Conservation (phyloP, 2,113 vertebrate species). For the Cavia aperea region DNA sequence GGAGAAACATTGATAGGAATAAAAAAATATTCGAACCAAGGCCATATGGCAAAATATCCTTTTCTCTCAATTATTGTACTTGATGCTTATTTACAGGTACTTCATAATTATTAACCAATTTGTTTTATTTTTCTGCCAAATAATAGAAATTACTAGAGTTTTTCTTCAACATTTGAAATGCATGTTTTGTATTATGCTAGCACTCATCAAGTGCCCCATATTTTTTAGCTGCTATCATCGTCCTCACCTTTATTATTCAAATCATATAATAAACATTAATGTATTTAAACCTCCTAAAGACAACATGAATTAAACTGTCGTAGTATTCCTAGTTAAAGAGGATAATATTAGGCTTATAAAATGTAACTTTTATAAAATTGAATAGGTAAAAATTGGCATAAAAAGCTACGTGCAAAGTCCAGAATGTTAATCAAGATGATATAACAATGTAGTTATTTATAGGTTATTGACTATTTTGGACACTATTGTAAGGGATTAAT, state of each 20-base stretch:
- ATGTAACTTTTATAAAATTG: background rate
- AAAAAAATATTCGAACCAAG: background rate
- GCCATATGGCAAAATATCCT: background rate
- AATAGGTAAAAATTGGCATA: background rate
- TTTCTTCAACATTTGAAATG: background rate
- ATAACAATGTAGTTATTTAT: background rate
- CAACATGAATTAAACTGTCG: background rate
- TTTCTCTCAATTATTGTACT: background rate
- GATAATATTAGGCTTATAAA: background rate
- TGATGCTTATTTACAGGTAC: background rate
- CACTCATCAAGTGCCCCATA: background rate
- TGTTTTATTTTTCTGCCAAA: background rate
- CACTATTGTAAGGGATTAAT: background rate
- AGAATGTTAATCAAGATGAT: background rate
- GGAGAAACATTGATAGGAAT: background rate
- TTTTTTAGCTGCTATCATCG: background rate
- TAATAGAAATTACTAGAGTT: background rate
- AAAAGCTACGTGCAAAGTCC: background rate
- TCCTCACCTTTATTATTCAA: background rate
- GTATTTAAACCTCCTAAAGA: background rate
- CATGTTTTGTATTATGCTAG: background rate
- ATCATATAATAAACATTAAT: background rate
- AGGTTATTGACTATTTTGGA: background rate
- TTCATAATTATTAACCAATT: background rate
- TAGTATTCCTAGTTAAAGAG: background rate